Evolutionary conservation across 2,113 vertebrate genomes (phyloP).

Genomic region (Lycaon pictus): DNA sequence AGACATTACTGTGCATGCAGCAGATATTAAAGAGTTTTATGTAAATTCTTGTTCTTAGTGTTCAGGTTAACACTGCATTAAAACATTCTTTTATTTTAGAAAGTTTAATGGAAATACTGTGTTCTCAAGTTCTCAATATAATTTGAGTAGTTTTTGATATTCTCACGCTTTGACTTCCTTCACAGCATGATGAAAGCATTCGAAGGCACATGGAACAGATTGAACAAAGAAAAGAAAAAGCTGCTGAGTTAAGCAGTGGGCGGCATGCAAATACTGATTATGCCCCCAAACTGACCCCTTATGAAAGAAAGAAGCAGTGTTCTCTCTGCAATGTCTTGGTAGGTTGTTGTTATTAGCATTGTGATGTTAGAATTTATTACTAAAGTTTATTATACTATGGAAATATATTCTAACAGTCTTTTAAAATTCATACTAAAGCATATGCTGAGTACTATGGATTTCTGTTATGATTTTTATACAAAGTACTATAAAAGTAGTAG

Average conservation of each 20-base stretch:
- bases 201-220: slow-evolving; percentile 99
- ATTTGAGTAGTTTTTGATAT: background rate
- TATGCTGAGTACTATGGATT: slow-evolving; percentile 6
- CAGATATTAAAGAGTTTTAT: background rate
- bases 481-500: background rate
- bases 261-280: slow-evolving; percentile 97
- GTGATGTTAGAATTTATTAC: background rate
- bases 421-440: background rate
- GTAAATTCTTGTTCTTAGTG: background rate
- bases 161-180: slow-evolving; percentile 24
- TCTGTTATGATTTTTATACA: background rate
- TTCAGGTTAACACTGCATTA: background rate
- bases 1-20: background rate
- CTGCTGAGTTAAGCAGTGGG: slow-evolving; percentile 98
- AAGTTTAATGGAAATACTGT: background rate
- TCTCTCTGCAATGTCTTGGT: slow-evolving; percentile 95
- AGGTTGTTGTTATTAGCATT: slow-evolving; percentile 70
- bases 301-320: slow-evolving; percentile 98
- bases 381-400: background rate
- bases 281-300: slow-evolving; percentile 98
- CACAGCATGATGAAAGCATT: slow-evolving; percentile 97
- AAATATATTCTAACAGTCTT: background rate
- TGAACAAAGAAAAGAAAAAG: slow-evolving; percentile 98
- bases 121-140: slow-evolving; percentile 31
- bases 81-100: background rate